phyloP scores from a whole-genome alignment of 2,113 vertebrate genomes.

The Heterotilapia buettikoferi region DNA sequence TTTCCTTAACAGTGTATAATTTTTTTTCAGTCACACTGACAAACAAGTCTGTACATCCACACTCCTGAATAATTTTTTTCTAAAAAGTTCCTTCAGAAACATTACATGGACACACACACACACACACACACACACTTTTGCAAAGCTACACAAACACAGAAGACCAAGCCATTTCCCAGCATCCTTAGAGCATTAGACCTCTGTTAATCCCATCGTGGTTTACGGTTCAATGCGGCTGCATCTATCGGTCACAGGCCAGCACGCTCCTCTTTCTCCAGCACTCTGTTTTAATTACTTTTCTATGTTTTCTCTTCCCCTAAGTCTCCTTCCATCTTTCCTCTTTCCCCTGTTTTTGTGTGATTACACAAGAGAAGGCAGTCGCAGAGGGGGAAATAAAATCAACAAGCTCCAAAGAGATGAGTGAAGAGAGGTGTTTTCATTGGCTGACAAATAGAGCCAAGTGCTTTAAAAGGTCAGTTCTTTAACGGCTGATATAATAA shows the following conservation, averaged over 20 bases:
- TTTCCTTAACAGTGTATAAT: not conserved
- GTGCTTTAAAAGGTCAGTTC: constrained; percentile 15
- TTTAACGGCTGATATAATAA: not conserved
- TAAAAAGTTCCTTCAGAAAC: not conserved
- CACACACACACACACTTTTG: not conserved
- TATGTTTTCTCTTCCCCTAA: constrained; percentile 7
- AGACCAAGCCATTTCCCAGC: not conserved
- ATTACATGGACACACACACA: not conserved
- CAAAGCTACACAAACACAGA: not conserved
- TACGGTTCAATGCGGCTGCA: constrained; percentile 33
- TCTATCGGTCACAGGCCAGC: constrained; percentile 54
- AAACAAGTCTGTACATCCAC: not conserved
- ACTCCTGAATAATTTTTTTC: not conserved
- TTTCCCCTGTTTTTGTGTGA: constrained; percentile 37
- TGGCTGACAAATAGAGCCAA: not conserved
- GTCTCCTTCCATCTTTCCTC: constrained; percentile 4
- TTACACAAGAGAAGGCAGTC: constrained; percentile 23
- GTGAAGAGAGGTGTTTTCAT: constrained; percentile 1
- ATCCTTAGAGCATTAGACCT: constrained; percentile 20
- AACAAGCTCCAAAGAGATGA: not conserved
- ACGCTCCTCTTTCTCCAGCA: constrained; percentile 22
- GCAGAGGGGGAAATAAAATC: not conserved
- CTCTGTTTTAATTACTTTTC: constrained; percentile 62
- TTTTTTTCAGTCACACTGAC: not conserved
- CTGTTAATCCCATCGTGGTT: constrained; percentile 26